These are phyloP conservation scores for Pissodes strobi DNA, from an alignment of 1,140 invertebrate species.

Conservation along the genomic window DNA sequence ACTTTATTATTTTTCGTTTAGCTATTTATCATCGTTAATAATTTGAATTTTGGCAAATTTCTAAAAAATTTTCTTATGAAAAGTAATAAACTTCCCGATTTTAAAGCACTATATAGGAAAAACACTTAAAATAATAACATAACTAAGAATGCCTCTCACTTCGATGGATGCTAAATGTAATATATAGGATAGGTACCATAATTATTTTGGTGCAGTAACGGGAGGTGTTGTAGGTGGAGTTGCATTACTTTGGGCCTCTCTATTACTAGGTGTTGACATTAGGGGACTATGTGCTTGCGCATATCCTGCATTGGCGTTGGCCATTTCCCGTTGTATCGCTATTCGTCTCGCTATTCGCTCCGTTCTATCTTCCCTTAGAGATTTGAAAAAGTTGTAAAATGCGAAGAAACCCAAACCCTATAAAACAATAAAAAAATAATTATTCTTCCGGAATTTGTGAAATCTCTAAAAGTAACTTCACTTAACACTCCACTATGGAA, in stretches of 20 bases:
- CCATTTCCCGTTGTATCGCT: conserved; percentile 36
- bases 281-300: not conserved
- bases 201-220: conserved; percentile 9
- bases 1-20: too few relatives aligned
- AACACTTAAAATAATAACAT: too few relatives aligned
- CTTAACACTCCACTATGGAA: not conserved
- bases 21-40: too few relatives aligned
- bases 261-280: not conserved
- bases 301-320: conserved; percentile 11
- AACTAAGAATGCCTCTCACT: too few relatives aligned
- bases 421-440: conserved; percentile 2
- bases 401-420: conserved; percentile 39
- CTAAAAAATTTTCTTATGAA: too few relatives aligned
- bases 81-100: too few relatives aligned
- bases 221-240: conserved; percentile 24
- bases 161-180: too few relatives aligned
- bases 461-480: not conserved
- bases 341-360: conserved; percentile 34
- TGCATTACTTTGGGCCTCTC: conserved; percentile 6
- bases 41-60: too few relatives aligned
- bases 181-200: too few relatives aligned
- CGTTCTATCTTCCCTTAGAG: conserved; percentile 37
- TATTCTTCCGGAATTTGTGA: not conserved
- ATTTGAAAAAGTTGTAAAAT: conserved; percentile 39
- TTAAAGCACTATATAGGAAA: too few relatives aligned